phyloP scores from a whole-genome alignment of 2,113 vertebrate species.

The Cynoglossus semilaevis region DNA sequence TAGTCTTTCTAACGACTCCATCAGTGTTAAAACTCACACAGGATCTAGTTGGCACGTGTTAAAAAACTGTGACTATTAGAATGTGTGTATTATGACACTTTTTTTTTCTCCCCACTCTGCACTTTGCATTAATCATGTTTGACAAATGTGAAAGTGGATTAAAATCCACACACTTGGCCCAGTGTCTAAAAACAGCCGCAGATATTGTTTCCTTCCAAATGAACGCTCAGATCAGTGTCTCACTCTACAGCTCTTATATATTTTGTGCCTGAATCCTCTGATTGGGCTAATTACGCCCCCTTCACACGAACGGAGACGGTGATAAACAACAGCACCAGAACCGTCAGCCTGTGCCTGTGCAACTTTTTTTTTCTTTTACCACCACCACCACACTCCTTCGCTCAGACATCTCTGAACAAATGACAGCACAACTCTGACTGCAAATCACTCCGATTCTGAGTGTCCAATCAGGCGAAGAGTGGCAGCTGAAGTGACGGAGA shows the following conservation, averaged over 20 bases:
- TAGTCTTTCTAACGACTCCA: no score
- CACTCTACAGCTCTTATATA: neutral
- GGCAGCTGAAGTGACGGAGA: constrained; percentile 13
- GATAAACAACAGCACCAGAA: constrained; percentile 1
- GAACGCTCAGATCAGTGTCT: neutral
- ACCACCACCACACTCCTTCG: no score
- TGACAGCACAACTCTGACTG: constrained; percentile 17
- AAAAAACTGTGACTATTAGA: no score
- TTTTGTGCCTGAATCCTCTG: constrained; percentile 4
- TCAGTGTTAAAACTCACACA: no score
- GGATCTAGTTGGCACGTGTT: no score
- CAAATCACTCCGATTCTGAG: constrained; percentile 25
- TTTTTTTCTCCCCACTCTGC: neutral
- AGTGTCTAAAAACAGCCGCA: neutral
- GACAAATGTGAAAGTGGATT: constrained; percentile 9
- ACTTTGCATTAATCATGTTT: constrained; percentile 1
- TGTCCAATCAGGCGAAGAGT: constrained; percentile 24
- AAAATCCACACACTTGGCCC: neutral
- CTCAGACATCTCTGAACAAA: neutral
- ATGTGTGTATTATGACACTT: no score
- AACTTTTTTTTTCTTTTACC: constrained; percentile 20
- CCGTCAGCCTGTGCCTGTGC: neutral
- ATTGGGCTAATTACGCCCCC: constrained; percentile 9
- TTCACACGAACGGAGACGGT: neutral
- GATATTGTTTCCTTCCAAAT: neutral